Evolutionary conservation across 2,113 vertebrate species (phyloP).

Genomic region (Eleginops maclovinus): DNA sequence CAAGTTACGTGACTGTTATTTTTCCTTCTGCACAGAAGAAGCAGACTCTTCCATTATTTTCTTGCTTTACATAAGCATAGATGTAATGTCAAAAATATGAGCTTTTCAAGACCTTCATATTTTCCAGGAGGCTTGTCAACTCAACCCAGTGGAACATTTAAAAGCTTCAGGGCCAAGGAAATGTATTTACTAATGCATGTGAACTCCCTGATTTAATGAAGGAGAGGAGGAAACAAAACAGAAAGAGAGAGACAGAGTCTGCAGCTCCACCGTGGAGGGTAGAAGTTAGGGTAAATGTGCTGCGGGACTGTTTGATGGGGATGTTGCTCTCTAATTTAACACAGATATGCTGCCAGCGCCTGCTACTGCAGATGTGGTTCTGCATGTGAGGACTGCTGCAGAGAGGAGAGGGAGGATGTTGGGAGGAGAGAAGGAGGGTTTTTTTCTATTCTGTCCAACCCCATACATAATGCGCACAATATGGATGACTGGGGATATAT

Average conservation of each 20-base stretch:
- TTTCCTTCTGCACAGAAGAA: background rate
- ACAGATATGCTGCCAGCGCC: slow-evolving; percentile 60
- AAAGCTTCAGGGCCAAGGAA: slow-evolving; percentile 60
- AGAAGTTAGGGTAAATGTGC: slow-evolving; percentile 52
- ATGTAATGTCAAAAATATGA: slow-evolving; percentile 37
- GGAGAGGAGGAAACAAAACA: slow-evolving; percentile 48
- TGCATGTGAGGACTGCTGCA: slow-evolving; percentile 45
- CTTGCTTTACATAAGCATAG: slow-evolving; percentile 10
- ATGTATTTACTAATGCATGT: slow-evolving; percentile 75
- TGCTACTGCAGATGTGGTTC: slow-evolving; percentile 59
- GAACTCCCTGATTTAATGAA: slow-evolving; percentile 69
- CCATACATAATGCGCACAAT: slow-evolving; percentile 54
- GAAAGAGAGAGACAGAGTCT: slow-evolving; percentile 38
- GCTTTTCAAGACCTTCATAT: slow-evolving; percentile 46
- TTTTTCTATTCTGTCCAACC: slow-evolving; percentile 42
- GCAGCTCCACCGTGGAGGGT: slow-evolving; percentile 45
- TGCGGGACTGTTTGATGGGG: slow-evolving; percentile 53
- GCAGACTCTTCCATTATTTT: background rate
- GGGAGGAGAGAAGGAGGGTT: slow-evolving; percentile 22
- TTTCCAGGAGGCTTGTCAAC: slow-evolving; percentile 49
- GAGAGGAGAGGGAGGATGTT: slow-evolving; percentile 23
- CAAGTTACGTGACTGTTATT: background rate
- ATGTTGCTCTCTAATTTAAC: slow-evolving; percentile 67
- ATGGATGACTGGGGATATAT: slow-evolving; percentile 53
- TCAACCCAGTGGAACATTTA: slow-evolving; percentile 54